phyloP scores from a whole-genome alignment of 2,797 vertebrate species.

The Alcedo quadribrachys region DNA sequence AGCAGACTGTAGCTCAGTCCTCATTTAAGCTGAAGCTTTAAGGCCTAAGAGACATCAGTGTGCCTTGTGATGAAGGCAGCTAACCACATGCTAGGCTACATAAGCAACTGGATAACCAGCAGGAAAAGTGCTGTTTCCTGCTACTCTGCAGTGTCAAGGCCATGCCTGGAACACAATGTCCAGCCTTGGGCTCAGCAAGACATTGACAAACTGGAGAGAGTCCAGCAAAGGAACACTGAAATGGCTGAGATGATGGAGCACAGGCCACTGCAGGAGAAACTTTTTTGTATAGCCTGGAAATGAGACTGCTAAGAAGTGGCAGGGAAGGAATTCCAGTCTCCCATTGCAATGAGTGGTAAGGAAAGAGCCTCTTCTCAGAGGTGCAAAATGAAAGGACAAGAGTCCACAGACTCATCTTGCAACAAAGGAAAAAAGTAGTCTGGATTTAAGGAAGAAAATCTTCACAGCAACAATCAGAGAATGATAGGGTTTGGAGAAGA shows the following conservation, averaged over 20 bases:
- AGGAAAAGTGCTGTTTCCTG: background rate
- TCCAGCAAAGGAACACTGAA: background rate
- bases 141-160: accelerated
- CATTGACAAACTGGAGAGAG: background rate
- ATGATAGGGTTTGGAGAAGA: background rate
- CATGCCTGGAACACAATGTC: accelerated
- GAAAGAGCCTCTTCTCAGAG: background rate
- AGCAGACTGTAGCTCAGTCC: background rate
- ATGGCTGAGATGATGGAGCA: background rate
- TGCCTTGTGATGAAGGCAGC: background rate
- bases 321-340: background rate
- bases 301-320: background rate
- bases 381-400: background rate
- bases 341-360: background rate
- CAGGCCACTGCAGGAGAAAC: accelerated
- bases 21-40: background rate
- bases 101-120: background rate
- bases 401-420: background rate
- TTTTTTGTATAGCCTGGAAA: background rate
- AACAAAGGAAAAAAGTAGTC: background rate
- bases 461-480: background rate
- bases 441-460: background rate
- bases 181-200: background rate
- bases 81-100: background rate
- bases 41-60: background rate